phyloP scores from a whole-genome alignment of 92 coral and sea anemone species.

The Bergia puertoricense region DNA sequence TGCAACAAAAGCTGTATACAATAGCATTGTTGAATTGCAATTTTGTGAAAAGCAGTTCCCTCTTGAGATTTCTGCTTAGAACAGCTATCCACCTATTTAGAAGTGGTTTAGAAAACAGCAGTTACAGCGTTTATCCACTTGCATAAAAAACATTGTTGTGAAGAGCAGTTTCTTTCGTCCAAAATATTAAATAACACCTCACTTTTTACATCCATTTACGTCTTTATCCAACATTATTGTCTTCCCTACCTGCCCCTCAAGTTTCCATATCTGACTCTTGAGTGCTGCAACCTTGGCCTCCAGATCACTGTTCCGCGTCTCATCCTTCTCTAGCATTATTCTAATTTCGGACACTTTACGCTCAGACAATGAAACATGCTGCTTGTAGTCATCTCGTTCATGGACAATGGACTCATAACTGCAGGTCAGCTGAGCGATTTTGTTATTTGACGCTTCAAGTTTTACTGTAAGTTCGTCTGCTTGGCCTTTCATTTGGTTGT shows the following conservation, averaged over 20 bases:
- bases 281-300: constrained; percentile 51
- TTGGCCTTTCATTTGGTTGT: constrained; percentile 36
- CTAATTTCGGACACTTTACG: constrained; percentile 60
- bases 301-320: constrained; percentile 55
- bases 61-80: constrained; percentile 52
- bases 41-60: neutral
- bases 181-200: neutral
- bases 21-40: too few relatives aligned
- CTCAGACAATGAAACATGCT: constrained; percentile 56
- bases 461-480: constrained; percentile 37
- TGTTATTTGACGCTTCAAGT: constrained; percentile 43
- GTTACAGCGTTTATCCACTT: neutral
- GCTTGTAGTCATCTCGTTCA: constrained; percentile 65
- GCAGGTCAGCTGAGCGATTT: constrained; percentile 51
- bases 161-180: too few relatives aligned
- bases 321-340: constrained; percentile 57
- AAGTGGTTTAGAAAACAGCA: neutral
- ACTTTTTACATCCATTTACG: neutral
- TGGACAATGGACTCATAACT: constrained; percentile 48
- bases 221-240: too few relatives aligned
- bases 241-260: constrained; percentile 55
- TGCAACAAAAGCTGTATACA: neutral
- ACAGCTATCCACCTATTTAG: constrained; percentile 44
- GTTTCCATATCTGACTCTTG: constrained; percentile 65
- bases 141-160: too few relatives aligned